Conservation (phyloP, 2,113 vertebrate species). For the Propithecus coquereli region DNA sequence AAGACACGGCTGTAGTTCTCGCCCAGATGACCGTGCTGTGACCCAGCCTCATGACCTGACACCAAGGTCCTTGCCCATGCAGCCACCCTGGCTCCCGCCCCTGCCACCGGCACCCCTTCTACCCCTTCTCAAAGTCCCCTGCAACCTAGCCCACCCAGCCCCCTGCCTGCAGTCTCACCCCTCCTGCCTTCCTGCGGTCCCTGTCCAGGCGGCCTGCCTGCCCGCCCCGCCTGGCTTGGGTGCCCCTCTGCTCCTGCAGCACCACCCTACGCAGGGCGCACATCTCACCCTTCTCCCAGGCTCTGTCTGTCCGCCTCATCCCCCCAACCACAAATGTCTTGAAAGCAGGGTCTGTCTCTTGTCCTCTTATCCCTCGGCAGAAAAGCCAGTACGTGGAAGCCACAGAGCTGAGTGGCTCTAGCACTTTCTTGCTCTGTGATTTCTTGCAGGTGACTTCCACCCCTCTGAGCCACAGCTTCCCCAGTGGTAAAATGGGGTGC, state of each 20-base stretch:
- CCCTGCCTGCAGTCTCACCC: not conserved
- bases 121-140: not conserved
- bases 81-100: not conserved
- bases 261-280: rapidly evolving
- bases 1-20: not conserved
- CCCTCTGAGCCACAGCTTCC: not conserved
- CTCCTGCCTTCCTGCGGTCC: not conserved
- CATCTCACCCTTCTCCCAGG: rapidly evolving
- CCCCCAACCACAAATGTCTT: not conserved
- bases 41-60: not conserved
- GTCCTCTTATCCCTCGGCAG: rapidly evolving
- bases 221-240: rapidly evolving
- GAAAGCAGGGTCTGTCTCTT: not conserved
- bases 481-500: rapidly evolving
- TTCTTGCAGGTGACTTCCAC: too few species aligned
- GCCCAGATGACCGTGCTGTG: rapidly evolving
- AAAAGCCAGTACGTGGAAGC: not conserved
- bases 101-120: not conserved
- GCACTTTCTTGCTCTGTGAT: not conserved
- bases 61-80: rapidly evolving
- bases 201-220: too few species aligned
- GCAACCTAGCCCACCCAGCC: not conserved
- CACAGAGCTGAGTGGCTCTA: rapidly evolving
- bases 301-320: not conserved
- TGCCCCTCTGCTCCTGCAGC: not conserved